phyloP scores from a whole-genome alignment of 2,113 vertebrate species.

The Motacilla tschutschensis region DNA sequence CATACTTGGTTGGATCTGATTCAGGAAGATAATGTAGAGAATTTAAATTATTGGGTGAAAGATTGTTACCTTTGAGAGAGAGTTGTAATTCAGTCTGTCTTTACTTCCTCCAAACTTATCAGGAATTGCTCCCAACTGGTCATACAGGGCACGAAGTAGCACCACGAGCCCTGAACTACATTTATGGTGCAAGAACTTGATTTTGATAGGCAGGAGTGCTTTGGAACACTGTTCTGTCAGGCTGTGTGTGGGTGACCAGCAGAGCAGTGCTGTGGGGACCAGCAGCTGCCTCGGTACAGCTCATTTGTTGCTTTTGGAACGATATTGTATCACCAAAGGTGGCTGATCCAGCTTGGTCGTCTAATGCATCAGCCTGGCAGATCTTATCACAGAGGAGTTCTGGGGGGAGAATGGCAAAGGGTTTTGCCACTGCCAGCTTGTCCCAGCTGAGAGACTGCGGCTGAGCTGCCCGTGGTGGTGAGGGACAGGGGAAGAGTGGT shows the following conservation, averaged over 20 bases:
- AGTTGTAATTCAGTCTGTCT: background rate
- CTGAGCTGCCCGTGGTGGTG: background rate
- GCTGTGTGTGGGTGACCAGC: background rate
- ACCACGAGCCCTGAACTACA: background rate
- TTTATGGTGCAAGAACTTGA: background rate
- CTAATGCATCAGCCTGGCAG: background rate
- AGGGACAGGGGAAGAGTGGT: background rate
- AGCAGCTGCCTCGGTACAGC: background rate
- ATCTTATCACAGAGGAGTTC: background rate
- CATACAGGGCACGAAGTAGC: background rate
- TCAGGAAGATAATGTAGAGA: background rate
- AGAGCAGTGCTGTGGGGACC: background rate
- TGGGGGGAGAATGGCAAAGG: background rate
- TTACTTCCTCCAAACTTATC: conserved; percentile 11
- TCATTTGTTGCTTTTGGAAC: fast-evolving
- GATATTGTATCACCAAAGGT: fast-evolving
- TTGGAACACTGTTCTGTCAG: fast-evolving
- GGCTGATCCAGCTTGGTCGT: background rate
- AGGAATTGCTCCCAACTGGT: background rate
- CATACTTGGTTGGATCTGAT: background rate
- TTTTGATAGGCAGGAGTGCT: background rate
- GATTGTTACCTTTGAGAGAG: background rate
- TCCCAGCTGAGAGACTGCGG: background rate
- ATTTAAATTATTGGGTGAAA: conserved; percentile 1
- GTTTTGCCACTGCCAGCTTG: background rate